Conservation (phyloP, 1,140 invertebrate genomes). For the Macrotrachela quadricornifera region DNA sequence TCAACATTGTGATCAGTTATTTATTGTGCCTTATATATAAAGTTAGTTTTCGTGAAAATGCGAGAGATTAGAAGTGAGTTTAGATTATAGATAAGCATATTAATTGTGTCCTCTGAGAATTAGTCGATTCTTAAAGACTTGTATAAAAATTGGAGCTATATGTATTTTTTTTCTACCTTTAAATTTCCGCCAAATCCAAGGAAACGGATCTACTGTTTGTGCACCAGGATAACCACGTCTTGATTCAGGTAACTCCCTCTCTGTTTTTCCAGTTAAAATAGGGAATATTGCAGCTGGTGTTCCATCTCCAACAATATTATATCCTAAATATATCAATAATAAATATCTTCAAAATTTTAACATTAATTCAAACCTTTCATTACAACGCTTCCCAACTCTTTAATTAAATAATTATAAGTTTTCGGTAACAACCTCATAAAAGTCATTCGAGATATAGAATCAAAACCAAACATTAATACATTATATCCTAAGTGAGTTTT, state of each 20-base stretch:
- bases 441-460: conserved; percentile 13
- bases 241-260: conserved; percentile 61
- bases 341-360: conserved; percentile 11
- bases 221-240: conserved; percentile 48
- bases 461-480: conserved; percentile 13
- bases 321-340: conserved; percentile 39
- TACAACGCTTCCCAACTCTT: conserved; percentile 40
- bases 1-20: too few relatives aligned
- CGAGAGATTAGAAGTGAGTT: too few relatives aligned
- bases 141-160: too few relatives aligned
- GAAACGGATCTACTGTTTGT: conserved; percentile 45
- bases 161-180: too few relatives aligned
- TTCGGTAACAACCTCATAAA: conserved; percentile 11
- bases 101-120: too few relatives aligned
- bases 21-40: too few relatives aligned
- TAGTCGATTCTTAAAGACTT: too few relatives aligned
- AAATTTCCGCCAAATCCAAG: conserved; percentile 32
- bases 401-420: conserved; percentile 12
- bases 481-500: conserved; percentile 33
- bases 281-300: conserved; percentile 47
- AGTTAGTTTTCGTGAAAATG: too few relatives aligned
- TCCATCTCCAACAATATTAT: conserved; percentile 80
- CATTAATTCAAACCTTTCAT: conserved; percentile 39
- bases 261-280: conserved; percentile 60
- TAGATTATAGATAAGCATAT: too few relatives aligned